Base-by-base conservation (phyloP, 2,888 invertebrate genomes). In the Ormyrus rosae region DNA sequence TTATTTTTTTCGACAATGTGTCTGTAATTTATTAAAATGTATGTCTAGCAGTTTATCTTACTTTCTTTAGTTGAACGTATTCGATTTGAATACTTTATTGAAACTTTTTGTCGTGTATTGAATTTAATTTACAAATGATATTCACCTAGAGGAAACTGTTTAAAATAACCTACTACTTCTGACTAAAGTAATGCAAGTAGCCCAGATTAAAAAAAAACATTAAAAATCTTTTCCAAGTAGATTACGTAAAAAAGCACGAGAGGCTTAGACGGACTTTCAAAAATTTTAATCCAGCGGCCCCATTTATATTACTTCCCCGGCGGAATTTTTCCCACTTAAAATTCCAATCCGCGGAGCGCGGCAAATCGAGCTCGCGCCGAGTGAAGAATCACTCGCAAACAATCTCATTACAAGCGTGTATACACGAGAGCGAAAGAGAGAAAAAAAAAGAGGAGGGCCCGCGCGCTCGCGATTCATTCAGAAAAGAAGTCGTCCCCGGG, bases 331-430 rank as follows among this genome's bases (percentile, higher is more conserved):
- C 34, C 4, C 61, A n/a, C 11, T 19, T 7, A 8, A 8, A 71
- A 70, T 60, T 58, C 70, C 63, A 34, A 34, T 13, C 13, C 34
- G n/a, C 55, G 45, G 5, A 48, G 8, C 63, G n/a, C 53, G 53
- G 55, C 72, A 63, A 60, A 63, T 63, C 53, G 46, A 2, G 19
- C 72, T 13, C 8, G 11, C 50, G 10, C 7, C 34, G 69, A 51
- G 34, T 11, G 50, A 51, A 51, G 50, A 11, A 45, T 6, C 9
- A 45, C 34, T 34, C 34, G 34, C 34, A 19, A 60, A 71, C 70
- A 48, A 58, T 58, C 50, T 69, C 77, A 56, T 77, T 77, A 77
- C 77, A 68, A 60, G 69, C 56, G 10, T 46, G 51, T 9, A 13
- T 53, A 55, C 63, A 55, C 34, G 34, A 34, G 34, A 34, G 34